A percentile compares a stretch with the other conserved stretches of the same genome.
These are phyloP conservation scores for Trachemys scripta DNA, from an alignment of 2,113 vertebrate genomes.

Conservation along the genomic window DNA sequence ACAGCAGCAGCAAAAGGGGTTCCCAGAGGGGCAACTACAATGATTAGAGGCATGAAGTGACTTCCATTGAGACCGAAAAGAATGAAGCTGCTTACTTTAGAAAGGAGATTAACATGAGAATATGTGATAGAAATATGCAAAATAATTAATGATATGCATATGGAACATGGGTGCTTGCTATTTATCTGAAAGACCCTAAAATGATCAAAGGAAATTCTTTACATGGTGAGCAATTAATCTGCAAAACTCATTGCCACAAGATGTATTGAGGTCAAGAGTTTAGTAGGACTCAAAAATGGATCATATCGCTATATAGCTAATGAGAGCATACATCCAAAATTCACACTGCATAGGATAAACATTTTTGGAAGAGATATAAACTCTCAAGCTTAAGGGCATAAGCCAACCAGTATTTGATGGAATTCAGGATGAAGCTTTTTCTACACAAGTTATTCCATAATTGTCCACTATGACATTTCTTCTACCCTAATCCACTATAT, in stretches of 20 bases:
- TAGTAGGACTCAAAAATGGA: neutral
- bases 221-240: neutral
- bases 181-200: neutral
- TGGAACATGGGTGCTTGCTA: neutral
- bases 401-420: neutral
- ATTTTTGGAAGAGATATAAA: neutral
- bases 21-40: conserved; percentile 15
- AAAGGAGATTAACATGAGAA: neutral
- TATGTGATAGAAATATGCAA: neutral
- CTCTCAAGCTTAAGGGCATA: neutral
- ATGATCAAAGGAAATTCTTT: neutral
- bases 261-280: neutral
- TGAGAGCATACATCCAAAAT: neutral
- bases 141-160: neutral
- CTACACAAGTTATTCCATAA: neutral
- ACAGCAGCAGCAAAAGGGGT: neutral
- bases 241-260: neutral
- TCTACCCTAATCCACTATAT: no score
- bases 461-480: neutral
- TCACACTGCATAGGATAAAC: neutral
- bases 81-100: neutral
- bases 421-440: neutral
- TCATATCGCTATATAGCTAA: neutral
- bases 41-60: neutral
- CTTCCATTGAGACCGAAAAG: neutral